phyloP scores from a whole-genome alignment of 2,113 vertebrate genomes.

The Alligator sinensis region DNA sequence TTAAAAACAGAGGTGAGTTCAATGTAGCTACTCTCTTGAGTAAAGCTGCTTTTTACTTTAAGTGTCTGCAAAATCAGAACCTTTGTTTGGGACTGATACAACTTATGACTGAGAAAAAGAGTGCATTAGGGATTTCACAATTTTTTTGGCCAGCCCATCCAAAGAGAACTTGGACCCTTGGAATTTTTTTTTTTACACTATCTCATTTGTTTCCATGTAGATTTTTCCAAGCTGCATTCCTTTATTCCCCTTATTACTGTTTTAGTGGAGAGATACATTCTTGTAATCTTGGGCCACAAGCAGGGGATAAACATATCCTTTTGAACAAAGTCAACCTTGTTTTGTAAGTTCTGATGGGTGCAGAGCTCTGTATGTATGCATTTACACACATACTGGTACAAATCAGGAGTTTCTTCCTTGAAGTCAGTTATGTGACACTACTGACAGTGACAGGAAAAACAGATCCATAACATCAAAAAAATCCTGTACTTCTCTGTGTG shows the following conservation, averaged over 20 bases:
- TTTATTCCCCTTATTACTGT: neutral
- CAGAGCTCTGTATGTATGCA: neutral
- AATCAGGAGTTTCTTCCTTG: neutral
- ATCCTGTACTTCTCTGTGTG: accelerated
- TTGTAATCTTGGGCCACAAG: neutral
- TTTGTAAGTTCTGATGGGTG: neutral
- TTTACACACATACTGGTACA: neutral
- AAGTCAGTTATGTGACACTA: neutral
- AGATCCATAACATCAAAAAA: neutral
- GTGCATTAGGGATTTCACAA: neutral
- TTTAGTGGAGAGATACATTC: neutral
- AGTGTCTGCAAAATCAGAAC: neutral
- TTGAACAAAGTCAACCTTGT: neutral
- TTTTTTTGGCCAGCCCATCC: neutral
- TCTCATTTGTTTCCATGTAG: neutral
- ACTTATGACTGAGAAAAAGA: neutral
- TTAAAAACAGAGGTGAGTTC: neutral
- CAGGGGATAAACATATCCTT: neutral
- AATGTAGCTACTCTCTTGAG: neutral
- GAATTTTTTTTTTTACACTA: neutral
- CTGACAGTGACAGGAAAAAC: accelerated
- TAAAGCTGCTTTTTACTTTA: neutral
- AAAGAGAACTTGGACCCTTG: neutral
- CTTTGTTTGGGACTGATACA: neutral
- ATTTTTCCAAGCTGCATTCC: accelerated